phyloP scores from a whole-genome alignment of 2,797 vertebrate genomes.

The Coregonus suidteri region DNA sequence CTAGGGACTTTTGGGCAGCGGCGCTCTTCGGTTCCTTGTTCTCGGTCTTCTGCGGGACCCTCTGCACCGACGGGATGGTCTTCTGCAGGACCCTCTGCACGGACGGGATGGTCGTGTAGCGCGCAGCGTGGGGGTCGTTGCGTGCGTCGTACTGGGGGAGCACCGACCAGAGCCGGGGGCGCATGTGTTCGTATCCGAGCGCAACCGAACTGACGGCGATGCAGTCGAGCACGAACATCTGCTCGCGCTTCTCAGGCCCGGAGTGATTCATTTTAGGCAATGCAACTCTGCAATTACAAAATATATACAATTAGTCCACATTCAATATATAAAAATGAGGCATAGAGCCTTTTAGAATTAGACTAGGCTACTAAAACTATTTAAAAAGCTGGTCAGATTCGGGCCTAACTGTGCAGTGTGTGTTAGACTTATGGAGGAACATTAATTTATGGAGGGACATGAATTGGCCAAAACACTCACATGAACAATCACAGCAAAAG shows the following conservation, averaged over 20 bases:
- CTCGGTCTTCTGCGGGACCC: background rate
- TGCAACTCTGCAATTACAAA: background rate
- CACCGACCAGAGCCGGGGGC: constrained; percentile 4
- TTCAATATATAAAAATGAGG: background rate
- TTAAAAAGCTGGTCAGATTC: too few species aligned
- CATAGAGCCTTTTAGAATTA: background rate
- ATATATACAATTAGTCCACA: background rate
- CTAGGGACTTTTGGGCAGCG: background rate
- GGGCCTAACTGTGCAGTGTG: too few species aligned
- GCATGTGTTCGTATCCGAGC: background rate
- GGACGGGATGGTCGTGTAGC: background rate
- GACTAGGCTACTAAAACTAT: background rate
- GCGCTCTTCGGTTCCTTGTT: background rate
- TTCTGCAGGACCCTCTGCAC: background rate
- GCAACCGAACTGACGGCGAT: constrained; percentile 3
- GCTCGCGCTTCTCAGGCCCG: background rate
- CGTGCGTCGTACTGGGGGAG: background rate
- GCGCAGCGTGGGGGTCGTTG: background rate
- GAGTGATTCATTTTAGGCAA: background rate
- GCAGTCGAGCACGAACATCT: constrained; percentile 6
- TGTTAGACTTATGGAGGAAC: too few species aligned
- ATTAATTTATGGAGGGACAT: too few species aligned
- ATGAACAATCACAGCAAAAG: too few species aligned
- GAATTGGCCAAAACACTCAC: too few species aligned
- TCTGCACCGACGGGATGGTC: background rate